Evolutionary conservation across 2,113 vertebrate genomes (phyloP).

Genomic region (Capreolus pygargus): DNA sequence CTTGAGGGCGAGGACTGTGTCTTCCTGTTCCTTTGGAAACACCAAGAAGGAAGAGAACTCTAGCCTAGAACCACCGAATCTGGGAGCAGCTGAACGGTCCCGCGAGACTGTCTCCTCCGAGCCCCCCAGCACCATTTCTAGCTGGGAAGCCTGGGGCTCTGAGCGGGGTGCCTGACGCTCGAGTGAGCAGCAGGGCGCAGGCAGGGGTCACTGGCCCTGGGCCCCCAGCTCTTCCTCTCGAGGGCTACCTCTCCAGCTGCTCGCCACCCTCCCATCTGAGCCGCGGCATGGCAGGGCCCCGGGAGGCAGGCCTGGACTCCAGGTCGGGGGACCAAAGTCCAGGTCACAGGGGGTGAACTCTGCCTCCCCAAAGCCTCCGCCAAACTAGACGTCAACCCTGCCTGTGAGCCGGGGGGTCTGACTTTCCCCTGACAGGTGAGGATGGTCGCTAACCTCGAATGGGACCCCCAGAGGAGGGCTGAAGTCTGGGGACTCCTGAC

Average conservation of each 20-base stretch:
- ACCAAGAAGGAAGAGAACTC: background rate
- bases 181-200: background rate
- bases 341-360: background rate
- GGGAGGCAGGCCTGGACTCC: background rate
- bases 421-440: background rate
- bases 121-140: background rate
- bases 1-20: background rate
- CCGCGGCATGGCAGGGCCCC: no score
- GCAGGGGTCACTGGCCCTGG: background rate
- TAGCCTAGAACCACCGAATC: accelerated
- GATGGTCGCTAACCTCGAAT: background rate
- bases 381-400: background rate
- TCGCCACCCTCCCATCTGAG: background rate
- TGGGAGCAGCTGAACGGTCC: background rate
- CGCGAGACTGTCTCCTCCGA: accelerated
- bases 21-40: background rate
- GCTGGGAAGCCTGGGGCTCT: background rate
- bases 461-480: background rate
- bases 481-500: no score
- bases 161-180: background rate
- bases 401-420: background rate
- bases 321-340: background rate
- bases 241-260: accelerated
- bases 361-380: no score
- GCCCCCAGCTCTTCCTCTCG: background rate